Evolutionary conservation across 2,797 vertebrate genomes (phyloP).

Genomic region (Sebastes umbrosus): DNA sequence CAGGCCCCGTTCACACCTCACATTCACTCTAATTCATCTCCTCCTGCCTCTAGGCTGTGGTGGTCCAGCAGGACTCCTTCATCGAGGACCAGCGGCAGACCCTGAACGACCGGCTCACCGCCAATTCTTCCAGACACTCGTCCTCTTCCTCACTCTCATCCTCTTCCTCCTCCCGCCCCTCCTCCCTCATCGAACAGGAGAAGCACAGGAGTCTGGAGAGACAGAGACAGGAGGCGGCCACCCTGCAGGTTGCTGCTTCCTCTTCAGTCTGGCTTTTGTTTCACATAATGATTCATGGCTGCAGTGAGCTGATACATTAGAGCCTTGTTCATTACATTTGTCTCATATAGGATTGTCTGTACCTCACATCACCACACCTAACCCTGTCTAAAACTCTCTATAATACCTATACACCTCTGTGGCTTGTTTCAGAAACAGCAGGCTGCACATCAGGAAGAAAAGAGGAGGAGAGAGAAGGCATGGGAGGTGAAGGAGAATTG

Average conservation of each 20-base stretch:
- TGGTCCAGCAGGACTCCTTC: conserved; percentile 91
- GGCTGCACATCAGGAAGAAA: conserved; percentile 87
- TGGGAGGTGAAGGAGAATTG: conserved; percentile 85
- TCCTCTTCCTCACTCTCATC: conserved; percentile 76
- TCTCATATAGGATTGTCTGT: neutral
- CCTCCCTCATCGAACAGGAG: conserved; percentile 90
- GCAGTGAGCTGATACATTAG: neutral
- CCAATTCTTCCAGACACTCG: conserved; percentile 74
- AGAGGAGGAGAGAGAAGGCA: conserved; percentile 79
- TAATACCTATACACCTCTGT: neutral
- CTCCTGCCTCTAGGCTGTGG: conserved; percentile 81
- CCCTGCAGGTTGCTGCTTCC: conserved; percentile 70
- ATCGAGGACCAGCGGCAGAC: conserved; percentile 91
- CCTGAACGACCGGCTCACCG: conserved; percentile 77
- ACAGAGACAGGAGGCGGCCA: conserved; percentile 90
- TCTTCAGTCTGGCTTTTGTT: too few species aligned
- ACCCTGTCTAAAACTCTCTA: too few species aligned
- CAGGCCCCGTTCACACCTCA: neutral
- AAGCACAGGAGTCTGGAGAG: conserved; percentile 92
- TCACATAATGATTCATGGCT: neutral
- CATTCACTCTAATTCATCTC: neutral
- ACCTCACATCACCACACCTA: neutral
- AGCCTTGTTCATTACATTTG: neutral
- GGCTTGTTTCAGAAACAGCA: conserved; percentile 83
- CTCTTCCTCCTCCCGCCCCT: conserved; percentile 77